phyloP scores from a whole-genome alignment of 2,888 invertebrate genomes.

The Hermaeophaga mercurialis region DNA sequence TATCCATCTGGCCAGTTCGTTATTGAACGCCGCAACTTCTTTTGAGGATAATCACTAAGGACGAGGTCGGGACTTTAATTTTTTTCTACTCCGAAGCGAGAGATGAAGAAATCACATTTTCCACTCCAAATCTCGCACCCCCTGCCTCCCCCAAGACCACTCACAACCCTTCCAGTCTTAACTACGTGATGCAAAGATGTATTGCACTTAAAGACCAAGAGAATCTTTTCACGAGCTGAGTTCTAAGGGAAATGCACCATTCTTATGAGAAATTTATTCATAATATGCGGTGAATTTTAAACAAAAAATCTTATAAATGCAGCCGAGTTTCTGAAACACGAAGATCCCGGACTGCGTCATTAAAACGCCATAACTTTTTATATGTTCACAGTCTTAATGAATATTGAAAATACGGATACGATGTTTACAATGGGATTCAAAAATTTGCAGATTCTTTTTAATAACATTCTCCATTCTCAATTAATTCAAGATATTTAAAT shows the following conservation, averaged over 20 bases:
- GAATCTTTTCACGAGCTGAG: constrained; percentile 36
- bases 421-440: too few relatives aligned
- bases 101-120: constrained; percentile 60
- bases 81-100: constrained; percentile 46
- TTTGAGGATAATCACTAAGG: neutral
- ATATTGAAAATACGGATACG: neutral
- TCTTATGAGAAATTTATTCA: constrained; percentile 42
- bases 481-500: too few relatives aligned
- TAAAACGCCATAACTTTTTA: constrained; percentile 23
- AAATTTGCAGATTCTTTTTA: too few relatives aligned
- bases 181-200: constrained; percentile 53
- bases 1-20: constrained; percentile 39
- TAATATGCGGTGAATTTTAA: constrained; percentile 39
- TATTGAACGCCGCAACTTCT: constrained; percentile 21
- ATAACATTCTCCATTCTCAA: too few relatives aligned
- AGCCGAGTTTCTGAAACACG: constrained; percentile 18
- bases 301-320: constrained; percentile 38
- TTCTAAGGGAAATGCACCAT: constrained; percentile 36
- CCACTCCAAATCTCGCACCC: constrained; percentile 51
- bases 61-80: constrained; percentile 28
- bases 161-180: constrained; percentile 58
- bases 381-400: constrained; percentile 21
- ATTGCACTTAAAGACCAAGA: constrained; percentile 40
- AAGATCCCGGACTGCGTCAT: constrained; percentile 21
- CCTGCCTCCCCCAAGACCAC: constrained; percentile 53